phyloP scores from a whole-genome alignment of 2,888 invertebrate species.

The Norana najaformis region DNA sequence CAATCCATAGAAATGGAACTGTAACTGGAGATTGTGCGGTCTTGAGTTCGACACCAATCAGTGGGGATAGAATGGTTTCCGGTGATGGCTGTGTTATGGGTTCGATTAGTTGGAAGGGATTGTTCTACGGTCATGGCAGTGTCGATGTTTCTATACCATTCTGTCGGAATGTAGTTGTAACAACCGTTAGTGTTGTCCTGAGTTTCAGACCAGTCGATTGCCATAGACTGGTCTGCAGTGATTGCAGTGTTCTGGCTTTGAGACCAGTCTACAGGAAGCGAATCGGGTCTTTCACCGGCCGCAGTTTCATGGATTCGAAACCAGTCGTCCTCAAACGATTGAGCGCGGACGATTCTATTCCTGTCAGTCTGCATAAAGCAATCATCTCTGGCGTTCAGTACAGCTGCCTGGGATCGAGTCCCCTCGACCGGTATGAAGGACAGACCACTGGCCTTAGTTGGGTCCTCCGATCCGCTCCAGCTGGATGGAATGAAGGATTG shows the following conservation, averaged over 20 bases:
- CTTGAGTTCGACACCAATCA: background rate
- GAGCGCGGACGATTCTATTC: background rate
- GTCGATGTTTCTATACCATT: background rate
- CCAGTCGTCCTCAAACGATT: background rate
- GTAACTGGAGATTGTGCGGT: background rate
- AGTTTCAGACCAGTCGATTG: background rate
- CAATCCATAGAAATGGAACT: background rate
- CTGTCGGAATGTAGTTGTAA: background rate
- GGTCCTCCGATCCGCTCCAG: background rate
- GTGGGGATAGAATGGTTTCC: background rate
- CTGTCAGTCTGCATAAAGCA: background rate
- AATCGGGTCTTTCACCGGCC: background rate
- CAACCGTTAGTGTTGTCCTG: background rate
- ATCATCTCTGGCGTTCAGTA: background rate
- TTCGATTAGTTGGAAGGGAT: background rate
- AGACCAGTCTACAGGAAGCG: background rate
- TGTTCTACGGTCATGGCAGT: background rate
- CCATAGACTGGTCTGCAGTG: background rate
- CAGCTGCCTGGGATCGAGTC: background rate
- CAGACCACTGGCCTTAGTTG: background rate
- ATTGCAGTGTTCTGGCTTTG: background rate
- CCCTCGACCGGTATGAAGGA: too few relatives aligned
- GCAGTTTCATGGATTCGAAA: background rate
- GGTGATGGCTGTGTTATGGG: background rate
- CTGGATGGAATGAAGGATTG: background rate